Evolutionary conservation across 2,797 vertebrate species (phyloP).

Genomic region (Cynodonichthys magdalenae): DNA sequence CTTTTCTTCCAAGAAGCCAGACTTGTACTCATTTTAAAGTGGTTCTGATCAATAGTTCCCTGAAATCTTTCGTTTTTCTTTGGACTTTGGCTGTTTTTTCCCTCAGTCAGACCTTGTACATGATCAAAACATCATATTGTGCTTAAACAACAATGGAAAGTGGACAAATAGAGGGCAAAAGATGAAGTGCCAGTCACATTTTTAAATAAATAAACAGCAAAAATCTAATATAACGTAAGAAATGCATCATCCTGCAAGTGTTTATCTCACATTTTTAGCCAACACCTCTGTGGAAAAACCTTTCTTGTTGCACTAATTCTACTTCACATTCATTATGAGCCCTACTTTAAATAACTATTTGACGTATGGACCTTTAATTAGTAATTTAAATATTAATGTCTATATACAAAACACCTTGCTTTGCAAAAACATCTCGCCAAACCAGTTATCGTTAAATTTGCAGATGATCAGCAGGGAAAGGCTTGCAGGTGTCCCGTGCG

Average conservation of each 20-base stretch:
- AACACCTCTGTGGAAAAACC: too few relatives aligned
- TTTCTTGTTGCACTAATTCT: too few relatives aligned
- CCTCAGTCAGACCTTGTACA: background rate
- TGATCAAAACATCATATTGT: background rate
- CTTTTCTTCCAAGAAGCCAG: background rate
- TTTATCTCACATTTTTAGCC: too few relatives aligned
- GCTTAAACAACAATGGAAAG: background rate
- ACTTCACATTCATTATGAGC: too few relatives aligned
- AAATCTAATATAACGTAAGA: too few relatives aligned
- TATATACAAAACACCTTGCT: background rate
- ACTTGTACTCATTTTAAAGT: background rate
- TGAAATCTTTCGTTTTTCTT: background rate
- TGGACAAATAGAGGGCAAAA: background rate
- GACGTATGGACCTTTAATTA: too few relatives aligned
- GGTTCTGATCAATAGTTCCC: background rate
- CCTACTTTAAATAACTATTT: too few relatives aligned
- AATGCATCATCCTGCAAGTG: too few relatives aligned
- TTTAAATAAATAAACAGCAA: too few relatives aligned
- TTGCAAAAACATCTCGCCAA: slow-evolving; percentile 2
- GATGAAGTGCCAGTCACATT: too few relatives aligned
- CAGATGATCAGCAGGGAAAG: background rate
- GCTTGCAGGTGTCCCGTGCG: too few relatives aligned
- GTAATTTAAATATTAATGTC: background rate
- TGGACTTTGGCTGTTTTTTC: background rate
- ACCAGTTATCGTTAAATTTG: background rate